Conservation (phyloP, 2,888 invertebrate species). For the Drosophila heteroneura region DNA sequence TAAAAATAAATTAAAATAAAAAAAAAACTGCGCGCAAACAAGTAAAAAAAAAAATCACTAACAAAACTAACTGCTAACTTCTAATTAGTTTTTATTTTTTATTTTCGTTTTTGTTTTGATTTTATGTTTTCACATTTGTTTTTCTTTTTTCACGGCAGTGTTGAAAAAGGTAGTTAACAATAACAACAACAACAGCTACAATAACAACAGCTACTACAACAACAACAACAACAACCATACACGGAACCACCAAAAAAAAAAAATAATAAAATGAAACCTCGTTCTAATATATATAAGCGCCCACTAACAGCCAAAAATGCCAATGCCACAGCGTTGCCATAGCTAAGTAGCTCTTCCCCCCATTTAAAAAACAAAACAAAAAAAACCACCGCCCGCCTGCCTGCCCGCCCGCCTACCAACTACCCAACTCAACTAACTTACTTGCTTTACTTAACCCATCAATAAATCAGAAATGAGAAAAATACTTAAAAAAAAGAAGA, state of each 20-base stretch:
- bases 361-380: slow-evolving; percentile 7
- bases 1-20: slow-evolving; percentile 16
- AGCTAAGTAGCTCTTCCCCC: slow-evolving; percentile 11
- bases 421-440: slow-evolving; percentile 39
- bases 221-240: slow-evolving; percentile 36
- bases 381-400: slow-evolving; percentile 10
- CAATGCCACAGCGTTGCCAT: slow-evolving; percentile 30
- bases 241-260: slow-evolving; percentile 30
- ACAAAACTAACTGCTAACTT: slow-evolving; percentile 43
- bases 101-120: slow-evolving; percentile 6
- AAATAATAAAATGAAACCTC: slow-evolving; percentile 9
- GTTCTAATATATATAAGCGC: slow-evolving; percentile 15
- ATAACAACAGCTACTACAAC: slow-evolving; percentile 30
- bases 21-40: slow-evolving; percentile 30
- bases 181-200: slow-evolving; percentile 47
- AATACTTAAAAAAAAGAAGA: slow-evolving; percentile 23
- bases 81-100: slow-evolving; percentile 20
- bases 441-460: slow-evolving; percentile 41
- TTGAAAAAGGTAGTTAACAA: slow-evolving; percentile 55
- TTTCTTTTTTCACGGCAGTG: slow-evolving; percentile 54
- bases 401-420: slow-evolving; percentile 49
- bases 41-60: slow-evolving; percentile 36
- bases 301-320: slow-evolving; percentile 22
- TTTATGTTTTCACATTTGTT: slow-evolving; percentile 27
- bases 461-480: slow-evolving; percentile 22